phyloP scores from a whole-genome alignment of 2,113 vertebrate species.

The Python bivittatus region DNA sequence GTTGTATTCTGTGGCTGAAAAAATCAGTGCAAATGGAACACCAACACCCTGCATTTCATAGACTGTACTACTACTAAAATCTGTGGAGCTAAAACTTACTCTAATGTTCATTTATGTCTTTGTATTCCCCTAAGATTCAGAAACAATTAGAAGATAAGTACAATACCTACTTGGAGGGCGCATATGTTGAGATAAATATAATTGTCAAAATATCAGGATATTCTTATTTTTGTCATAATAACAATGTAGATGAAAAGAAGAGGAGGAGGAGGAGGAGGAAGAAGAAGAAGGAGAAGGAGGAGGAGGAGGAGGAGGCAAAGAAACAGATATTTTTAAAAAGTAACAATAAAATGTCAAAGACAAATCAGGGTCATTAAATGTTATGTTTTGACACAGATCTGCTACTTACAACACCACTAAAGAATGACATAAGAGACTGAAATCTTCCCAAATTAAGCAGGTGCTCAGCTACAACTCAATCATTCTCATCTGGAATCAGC shows the following conservation, averaged over 20 bases:
- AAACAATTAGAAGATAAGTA: constrained; percentile 46
- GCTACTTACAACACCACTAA: constrained; percentile 57
- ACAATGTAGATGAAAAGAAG: constrained; percentile 26
- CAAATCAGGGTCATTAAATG: constrained; percentile 50
- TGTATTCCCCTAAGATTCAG: constrained; percentile 42
- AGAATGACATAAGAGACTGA: constrained; percentile 58
- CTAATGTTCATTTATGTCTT: constrained; percentile 45
- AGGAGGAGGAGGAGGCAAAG: not conserved
- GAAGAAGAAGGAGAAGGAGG: not conserved
- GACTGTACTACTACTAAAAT: constrained; percentile 54
- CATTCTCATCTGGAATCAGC: constrained; percentile 35
- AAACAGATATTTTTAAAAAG: constrained; percentile 19
- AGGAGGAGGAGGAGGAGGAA: not conserved
- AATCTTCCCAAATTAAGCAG: constrained; percentile 32
- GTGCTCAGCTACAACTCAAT: constrained; percentile 20
- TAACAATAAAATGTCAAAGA: constrained; percentile 58
- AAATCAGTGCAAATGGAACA: constrained; percentile 63
- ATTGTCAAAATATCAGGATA: constrained; percentile 39
- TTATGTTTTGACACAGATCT: constrained; percentile 16
- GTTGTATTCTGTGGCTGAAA: constrained; percentile 70
- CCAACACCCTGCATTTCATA: constrained; percentile 52
- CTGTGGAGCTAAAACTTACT: constrained; percentile 54
- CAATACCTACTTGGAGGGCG: constrained; percentile 51
- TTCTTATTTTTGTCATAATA: constrained; percentile 17
- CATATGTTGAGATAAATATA: constrained; percentile 44